Evolutionary conservation across 2,888 invertebrate genomes (phyloP).

Genomic region (Tetrapedia diversipes): DNA sequence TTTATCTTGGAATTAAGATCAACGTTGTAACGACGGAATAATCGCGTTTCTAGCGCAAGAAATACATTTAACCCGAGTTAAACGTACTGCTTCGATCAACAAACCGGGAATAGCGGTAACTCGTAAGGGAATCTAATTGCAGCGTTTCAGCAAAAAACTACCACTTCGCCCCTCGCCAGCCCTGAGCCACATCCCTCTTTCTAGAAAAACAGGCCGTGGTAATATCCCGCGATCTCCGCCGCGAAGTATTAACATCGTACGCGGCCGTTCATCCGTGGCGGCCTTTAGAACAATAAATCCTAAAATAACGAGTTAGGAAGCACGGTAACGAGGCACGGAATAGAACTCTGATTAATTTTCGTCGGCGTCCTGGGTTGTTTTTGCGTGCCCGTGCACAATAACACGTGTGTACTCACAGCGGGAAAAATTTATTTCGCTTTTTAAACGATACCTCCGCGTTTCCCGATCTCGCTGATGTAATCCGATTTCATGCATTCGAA

Average conservation of each 20-base stretch:
- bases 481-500: not conserved
- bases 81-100: not conserved
- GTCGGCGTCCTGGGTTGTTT: not conserved
- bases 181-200: not conserved
- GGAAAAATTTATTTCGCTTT: constrained; percentile 1
- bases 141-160: not conserved
- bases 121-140: not conserved
- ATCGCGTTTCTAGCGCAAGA: not conserved
- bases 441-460: not conserved
- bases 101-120: not conserved
- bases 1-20: not conserved
- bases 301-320: constrained; percentile 6
- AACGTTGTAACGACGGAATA: not conserved
- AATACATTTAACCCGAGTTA: not conserved
- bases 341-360: constrained; percentile 17
- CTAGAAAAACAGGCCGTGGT: not conserved
- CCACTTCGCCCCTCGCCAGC: too few relatives aligned
- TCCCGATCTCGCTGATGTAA: not conserved
- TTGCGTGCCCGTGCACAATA: too few relatives aligned
- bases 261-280: not conserved
- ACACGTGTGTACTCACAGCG: not conserved
- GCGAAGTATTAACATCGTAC: not conserved
- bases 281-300: not conserved
- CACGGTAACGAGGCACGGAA: not conserved
- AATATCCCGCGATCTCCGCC: not conserved